Conservation (phyloP, 2,113 vertebrate genomes). For the Xenopus borealis region DNA sequence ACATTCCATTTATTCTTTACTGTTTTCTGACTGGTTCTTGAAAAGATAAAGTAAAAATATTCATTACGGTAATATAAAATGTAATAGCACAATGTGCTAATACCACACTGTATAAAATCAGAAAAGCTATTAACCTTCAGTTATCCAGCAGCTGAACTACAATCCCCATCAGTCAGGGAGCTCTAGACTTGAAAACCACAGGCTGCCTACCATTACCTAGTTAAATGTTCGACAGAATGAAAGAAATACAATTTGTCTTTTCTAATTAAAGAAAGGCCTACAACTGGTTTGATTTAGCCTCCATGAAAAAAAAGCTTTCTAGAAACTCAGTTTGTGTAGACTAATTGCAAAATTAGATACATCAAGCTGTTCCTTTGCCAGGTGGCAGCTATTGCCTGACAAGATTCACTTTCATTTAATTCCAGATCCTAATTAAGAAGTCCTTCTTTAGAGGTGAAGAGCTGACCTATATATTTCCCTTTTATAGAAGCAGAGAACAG, state of each 20-base stretch:
- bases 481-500: not conserved
- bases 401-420: constrained; percentile 12
- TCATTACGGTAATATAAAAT: no score
- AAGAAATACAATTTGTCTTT: constrained; percentile 24
- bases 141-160: no score
- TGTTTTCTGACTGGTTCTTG: no score
- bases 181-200: no score
- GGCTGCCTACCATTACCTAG: not conserved
- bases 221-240: constrained; percentile 18
- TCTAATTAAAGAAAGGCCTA: constrained; percentile 29
- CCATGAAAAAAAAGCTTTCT: rapidly evolving
- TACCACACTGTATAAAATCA: no score
- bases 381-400: not conserved
- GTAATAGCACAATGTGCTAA: no score
- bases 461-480: not conserved
- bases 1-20: no score
- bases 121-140: no score
- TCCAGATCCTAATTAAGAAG: not conserved
- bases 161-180: no score
- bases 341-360: constrained; percentile 35
- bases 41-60: no score
- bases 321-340: constrained; percentile 1
- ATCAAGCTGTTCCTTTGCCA: constrained; percentile 14
- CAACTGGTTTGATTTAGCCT: constrained; percentile 19
- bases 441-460: not conserved